A percentile compares a stretch with the other conserved stretches of the same genome.
Evolutionary conservation across 2,113 vertebrate species (phyloP).

Genomic region (Onychostruthus taczanowskii): DNA sequence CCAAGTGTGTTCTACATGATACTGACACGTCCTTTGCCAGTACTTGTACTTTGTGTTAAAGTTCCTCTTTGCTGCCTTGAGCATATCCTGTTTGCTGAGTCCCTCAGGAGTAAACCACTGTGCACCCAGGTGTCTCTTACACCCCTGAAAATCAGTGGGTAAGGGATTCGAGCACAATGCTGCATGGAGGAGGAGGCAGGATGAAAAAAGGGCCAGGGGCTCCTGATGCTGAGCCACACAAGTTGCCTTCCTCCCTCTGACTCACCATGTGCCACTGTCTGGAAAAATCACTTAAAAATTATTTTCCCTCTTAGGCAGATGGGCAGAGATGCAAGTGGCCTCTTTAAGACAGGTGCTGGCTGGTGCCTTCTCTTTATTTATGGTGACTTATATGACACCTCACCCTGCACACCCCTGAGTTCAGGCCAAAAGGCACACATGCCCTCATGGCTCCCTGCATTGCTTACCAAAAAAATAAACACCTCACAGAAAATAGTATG

Average conservation of each 20-base stretch:
- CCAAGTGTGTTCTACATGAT: neutral
- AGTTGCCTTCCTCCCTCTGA: neutral
- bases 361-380: neutral
- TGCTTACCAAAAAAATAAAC: neutral
- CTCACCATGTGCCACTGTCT: rapidly evolving
- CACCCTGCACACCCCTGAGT: neutral
- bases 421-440: neutral
- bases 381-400: neutral
- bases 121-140: neutral
- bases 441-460: neutral
- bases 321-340: neutral
- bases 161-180: neutral
- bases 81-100: neutral
- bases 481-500: neutral
- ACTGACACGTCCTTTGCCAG: neutral
- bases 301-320: neutral
- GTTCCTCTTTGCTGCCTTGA: neutral
- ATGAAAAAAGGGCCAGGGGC: neutral
- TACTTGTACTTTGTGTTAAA: neutral
- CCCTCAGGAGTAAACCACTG: neutral
- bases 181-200: neutral
- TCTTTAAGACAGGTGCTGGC: neutral
- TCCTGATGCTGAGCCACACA: neutral
- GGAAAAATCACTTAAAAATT: neutral
- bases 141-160: neutral